These are phyloP conservation scores for Anthoptus insignis DNA, from an alignment of 2,888 invertebrate genomes.

Conservation along the genomic window DNA sequence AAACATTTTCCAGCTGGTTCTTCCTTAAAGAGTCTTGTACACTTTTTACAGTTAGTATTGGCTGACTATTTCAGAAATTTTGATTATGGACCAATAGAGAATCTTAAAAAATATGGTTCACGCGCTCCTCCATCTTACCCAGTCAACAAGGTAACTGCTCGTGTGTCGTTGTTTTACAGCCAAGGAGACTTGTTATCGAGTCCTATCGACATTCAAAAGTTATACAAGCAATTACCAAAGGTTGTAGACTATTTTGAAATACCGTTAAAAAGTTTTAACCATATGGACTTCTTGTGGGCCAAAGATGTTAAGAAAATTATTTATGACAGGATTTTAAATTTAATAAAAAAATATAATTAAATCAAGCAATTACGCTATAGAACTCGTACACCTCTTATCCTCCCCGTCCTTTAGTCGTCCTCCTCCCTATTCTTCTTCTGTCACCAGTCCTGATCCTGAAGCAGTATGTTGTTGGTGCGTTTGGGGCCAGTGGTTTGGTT, in stretches of 20 bases:
- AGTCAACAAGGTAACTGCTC: conserved; percentile 53
- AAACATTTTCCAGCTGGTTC: conserved; percentile 88
- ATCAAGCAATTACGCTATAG: no score
- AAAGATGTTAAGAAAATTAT: conserved; percentile 69
- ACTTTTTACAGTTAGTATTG: conserved; percentile 88
- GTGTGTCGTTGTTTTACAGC: neutral
- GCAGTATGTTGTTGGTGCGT: no score
- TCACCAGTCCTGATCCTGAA: no score
- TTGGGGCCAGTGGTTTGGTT: no score
- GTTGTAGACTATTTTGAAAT: conserved; percentile 79
- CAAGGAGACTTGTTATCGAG: neutral
- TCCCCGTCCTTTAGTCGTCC: no score
- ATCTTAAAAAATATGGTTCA: conserved; percentile 76
- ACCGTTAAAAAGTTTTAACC: conserved; percentile 84
- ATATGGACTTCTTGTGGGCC: conserved; percentile 89
- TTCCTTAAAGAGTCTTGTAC: conserved; percentile 88
- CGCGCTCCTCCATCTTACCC: conserved; percentile 82
- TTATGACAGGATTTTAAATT: neutral
- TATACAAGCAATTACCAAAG: conserved; percentile 73
- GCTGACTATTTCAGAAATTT: conserved; percentile 77
- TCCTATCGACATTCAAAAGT: conserved; percentile 66
- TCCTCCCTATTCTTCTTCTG: no score
- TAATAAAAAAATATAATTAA: conserved; percentile 55
- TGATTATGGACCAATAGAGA: conserved; percentile 75
- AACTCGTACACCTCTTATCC: no score